Evolutionary conservation across 2,888 invertebrate species (phyloP).

Genomic region (Zygothrica quintamaculata): DNA sequence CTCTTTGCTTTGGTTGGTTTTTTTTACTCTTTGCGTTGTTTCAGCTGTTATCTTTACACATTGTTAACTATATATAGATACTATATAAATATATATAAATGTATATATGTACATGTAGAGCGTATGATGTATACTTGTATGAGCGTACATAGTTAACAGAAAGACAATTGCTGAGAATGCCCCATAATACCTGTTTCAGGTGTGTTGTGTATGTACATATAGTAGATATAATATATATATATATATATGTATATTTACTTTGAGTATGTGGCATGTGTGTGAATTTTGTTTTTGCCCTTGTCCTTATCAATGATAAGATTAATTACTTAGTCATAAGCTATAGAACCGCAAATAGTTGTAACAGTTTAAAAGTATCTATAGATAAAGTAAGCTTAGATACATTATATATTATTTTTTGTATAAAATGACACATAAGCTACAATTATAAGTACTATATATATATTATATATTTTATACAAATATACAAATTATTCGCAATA

Average conservation of each 20-base stretch:
- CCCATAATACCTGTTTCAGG: conserved; percentile 27
- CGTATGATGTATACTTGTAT: conserved; percentile 12
- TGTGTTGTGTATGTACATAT: conserved; percentile 26
- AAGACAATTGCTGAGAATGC: conserved; percentile 37
- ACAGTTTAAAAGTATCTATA: neutral
- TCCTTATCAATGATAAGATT: conserved; percentile 80
- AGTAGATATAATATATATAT: conserved; percentile 19
- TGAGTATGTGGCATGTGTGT: conserved; percentile 31
- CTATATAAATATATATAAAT: conserved; percentile 7
- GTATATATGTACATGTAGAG: conserved; percentile 1
- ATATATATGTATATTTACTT: conserved; percentile 22
- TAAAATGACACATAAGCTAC: conserved; percentile 12
- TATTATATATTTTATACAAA: conserved; percentile 3
- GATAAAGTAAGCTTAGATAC: conserved; percentile 3
- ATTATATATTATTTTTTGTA: neutral
- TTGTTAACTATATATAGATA: conserved; percentile 22
- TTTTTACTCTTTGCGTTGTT: conserved; percentile 3
- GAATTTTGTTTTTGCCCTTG: conserved; percentile 58
- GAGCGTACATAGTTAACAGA: conserved; percentile 1
- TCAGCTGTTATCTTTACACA: conserved; percentile 35
- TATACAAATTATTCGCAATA: conserved; percentile 10
- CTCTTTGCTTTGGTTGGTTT: conserved; percentile 8
- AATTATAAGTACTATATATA: conserved; percentile 15
- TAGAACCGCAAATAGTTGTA: too few relatives aligned
- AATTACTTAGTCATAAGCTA: conserved; percentile 62